phyloP scores from a whole-genome alignment of 2,113 vertebrate species.

The Dromaius novaehollandiae region DNA sequence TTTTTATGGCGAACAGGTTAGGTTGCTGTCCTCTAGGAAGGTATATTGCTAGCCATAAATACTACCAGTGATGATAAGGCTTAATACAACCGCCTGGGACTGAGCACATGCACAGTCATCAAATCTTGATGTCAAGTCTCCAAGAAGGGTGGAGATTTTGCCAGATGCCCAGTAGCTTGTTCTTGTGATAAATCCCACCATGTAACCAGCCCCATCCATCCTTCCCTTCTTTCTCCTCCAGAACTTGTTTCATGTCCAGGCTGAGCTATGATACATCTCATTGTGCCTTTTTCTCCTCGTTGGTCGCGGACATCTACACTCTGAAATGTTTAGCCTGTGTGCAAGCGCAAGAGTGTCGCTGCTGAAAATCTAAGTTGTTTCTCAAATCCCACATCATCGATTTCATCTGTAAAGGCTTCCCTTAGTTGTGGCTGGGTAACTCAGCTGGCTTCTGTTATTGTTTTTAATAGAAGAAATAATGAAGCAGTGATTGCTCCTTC shows the following conservation, averaged over 20 bases:
- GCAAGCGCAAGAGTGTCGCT: accelerated
- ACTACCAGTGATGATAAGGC: neutral
- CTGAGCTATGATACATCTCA: neutral
- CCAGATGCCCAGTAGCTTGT: neutral
- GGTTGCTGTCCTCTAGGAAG: neutral
- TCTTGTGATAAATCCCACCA: neutral
- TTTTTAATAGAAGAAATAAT: neutral
- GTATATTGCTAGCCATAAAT: neutral
- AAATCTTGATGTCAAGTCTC: neutral
- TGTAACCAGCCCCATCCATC: neutral
- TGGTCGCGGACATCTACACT: neutral
- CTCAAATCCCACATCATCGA: neutral
- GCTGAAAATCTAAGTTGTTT: accelerated
- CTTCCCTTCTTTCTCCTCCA: neutral
- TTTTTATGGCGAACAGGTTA: neutral
- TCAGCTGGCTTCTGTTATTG: neutral
- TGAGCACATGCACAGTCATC: neutral
- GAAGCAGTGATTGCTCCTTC: neutral
- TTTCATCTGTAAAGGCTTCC: neutral
- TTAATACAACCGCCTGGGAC: neutral
- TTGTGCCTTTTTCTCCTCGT: neutral
- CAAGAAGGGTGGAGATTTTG: neutral
- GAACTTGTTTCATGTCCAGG: accelerated
- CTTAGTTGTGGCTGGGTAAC: neutral
- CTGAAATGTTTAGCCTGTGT: neutral